Evolutionary conservation across 64 coral and sea anemone genomes (phyloP), one percentile per base, ranked within the genome.

Genomic region (Pocillopora damicornis): DNA sequence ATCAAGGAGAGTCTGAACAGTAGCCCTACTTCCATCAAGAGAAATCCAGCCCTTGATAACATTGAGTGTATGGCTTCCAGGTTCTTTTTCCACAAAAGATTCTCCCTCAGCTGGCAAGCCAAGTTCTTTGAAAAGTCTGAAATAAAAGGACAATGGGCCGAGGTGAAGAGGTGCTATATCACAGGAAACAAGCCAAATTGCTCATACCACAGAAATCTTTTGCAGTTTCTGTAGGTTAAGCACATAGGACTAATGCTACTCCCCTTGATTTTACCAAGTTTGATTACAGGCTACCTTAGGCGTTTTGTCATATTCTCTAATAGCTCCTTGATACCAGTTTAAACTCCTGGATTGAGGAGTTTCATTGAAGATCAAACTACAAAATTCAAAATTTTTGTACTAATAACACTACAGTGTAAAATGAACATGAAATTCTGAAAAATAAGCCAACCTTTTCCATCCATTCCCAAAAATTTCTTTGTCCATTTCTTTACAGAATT

Each of bases 101-200:
- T 84, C 76, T 58, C 58, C 72, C 22, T 77, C 63, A 36, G 16
- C 17, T 15, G 91, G 91, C 16, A 93, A 79, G 6, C 66, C 34
- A 59, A 93, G 79, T 20, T 93, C 79, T 71, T 61, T 64, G 87
- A 85, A 93, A 23, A 93, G 60, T 38, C 91, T 93, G 22, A 45
- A 37, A 42, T n/a, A 38, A 35, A 74, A 82, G 7, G 9, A 37
- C 13, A 67, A 22, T 22, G 4, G 36, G 75, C 4, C 6, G 37
- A 1, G 38, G 18, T 17, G 17, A 26, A 80, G 51, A 23, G 1
- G 42, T 30, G 30, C 30, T 30, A 30, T 30, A 30, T 30, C 30
- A 30, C 30, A 30, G 30, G 30, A 30, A 30, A 30, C 30, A 30
- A 30, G 30, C 30, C 30, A 30, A 30, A 30, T 30, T 30, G 30